Evolutionary conservation across 2,113 vertebrate genomes (phyloP).

Genomic region (Oophaga pumilio): DNA sequence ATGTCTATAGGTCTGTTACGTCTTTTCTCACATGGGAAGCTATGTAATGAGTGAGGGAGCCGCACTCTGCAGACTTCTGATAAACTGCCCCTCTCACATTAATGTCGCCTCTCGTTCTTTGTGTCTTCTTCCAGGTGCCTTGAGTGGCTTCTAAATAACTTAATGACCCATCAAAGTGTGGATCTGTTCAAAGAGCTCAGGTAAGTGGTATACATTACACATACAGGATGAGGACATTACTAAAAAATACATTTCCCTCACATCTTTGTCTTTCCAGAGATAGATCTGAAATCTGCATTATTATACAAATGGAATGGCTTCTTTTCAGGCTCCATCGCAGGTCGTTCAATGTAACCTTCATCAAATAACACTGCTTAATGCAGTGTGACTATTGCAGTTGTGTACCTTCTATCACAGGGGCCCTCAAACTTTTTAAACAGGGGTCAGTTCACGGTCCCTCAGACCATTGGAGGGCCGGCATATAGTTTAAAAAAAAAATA

Average conservation of each 20-base stretch:
- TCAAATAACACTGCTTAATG: too few species aligned
- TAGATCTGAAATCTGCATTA: not conserved
- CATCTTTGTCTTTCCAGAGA: not conserved
- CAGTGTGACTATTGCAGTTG: too few species aligned
- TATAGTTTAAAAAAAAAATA: too few species aligned
- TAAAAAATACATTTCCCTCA: not conserved
- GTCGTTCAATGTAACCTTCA: too few species aligned
- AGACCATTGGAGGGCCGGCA: too few species aligned
- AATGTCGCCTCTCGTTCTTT: not conserved
- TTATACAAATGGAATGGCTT: not conserved
- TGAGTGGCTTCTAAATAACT: slow-evolving; percentile 96
- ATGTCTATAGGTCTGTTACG: not conserved
- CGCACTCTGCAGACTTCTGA: not conserved
- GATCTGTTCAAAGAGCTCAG: slow-evolving; percentile 95
- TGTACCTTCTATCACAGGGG: too few species aligned
- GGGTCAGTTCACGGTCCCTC: too few species aligned
- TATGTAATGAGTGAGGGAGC: not conserved
- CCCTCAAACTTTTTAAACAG: too few species aligned
- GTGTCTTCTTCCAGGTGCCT: slow-evolving; percentile 79
- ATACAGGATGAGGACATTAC: not conserved
- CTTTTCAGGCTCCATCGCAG: too few species aligned
- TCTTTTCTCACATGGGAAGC: not conserved
- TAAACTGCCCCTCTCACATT: not conserved
- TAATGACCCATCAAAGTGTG: slow-evolving; percentile 97
- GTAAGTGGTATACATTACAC: slow-evolving; percentile 67